Evolutionary conservation across 1,140 invertebrate species (phyloP).

Genomic region (Lamellibrachia luymesi): DNA sequence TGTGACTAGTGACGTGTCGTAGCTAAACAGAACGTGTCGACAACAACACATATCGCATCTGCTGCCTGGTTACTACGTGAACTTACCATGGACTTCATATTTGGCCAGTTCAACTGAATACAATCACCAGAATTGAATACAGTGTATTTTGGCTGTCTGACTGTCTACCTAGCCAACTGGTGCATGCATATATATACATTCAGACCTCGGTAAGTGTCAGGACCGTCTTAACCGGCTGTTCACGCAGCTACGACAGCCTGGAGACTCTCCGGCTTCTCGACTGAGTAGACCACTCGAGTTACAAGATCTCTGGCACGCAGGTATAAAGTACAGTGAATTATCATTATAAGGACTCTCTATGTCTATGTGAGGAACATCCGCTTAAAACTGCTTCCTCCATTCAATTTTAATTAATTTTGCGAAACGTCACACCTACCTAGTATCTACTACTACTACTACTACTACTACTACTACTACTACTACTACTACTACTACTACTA

Average conservation of each 20-base stretch:
- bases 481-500: too few species aligned
- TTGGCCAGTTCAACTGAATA: not conserved
- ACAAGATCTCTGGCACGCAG: not conserved
- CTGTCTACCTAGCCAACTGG: not conserved
- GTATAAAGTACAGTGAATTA: not conserved
- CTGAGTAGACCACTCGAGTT: not conserved
- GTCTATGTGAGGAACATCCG: too few species aligned
- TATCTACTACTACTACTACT: too few species aligned
- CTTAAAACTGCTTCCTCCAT: too few species aligned
- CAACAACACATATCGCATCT: not conserved
- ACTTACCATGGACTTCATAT: not conserved
- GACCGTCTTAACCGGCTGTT: not conserved
- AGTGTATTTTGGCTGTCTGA: not conserved
- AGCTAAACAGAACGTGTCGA: not conserved
- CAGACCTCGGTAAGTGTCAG: not conserved
- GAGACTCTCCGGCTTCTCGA: not conserved
- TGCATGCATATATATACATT: not conserved
- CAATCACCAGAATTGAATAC: not conserved
- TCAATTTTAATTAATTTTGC: too few species aligned
- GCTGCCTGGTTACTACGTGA: not conserved
- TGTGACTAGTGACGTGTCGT: not conserved
- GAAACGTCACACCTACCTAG: too few species aligned
- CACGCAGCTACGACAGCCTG: not conserved
- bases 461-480: too few species aligned
- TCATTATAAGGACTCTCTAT: not conserved